Evolutionary conservation across 2,888 invertebrate species (phyloP).

Genomic region (Dicranocentrus wangi): DNA sequence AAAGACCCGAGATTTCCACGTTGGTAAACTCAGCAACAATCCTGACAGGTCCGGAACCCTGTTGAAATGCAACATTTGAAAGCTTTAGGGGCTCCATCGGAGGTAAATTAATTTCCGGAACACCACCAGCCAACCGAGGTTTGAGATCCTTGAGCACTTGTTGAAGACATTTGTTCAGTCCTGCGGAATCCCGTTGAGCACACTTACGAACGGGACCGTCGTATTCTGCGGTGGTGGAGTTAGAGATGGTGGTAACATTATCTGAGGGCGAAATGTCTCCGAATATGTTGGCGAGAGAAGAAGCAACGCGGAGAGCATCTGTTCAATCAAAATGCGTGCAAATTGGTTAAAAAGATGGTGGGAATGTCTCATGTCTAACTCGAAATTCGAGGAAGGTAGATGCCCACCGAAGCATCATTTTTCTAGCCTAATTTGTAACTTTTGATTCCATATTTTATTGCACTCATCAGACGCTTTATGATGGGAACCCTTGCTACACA

Average conservation of each 20-base stretch:
- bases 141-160: slow-evolving; percentile 67
- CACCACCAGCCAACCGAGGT: slow-evolving; percentile 76
- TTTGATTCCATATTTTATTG: too few species aligned
- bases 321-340: too few species aligned
- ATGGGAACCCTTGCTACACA: too few species aligned
- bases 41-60: slow-evolving; percentile 84
- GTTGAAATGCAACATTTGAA: slow-evolving; percentile 84
- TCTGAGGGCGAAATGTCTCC: not conserved
- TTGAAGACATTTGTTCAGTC: slow-evolving; percentile 69
- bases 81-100: slow-evolving; percentile 84
- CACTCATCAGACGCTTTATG: too few species aligned
- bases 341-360: too few species aligned
- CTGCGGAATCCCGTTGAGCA: slow-evolving; percentile 59
- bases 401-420: too few species aligned
- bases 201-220: slow-evolving; percentile 37
- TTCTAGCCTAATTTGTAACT: too few species aligned
- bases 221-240: not conserved
- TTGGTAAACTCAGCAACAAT: slow-evolving; percentile 84
- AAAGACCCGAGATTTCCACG: slow-evolving; percentile 82
- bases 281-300: not conserved
- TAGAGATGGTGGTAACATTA: too few species aligned
- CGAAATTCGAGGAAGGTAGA: too few species aligned
- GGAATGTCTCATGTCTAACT: too few species aligned
- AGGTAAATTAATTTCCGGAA: slow-evolving; percentile 83
- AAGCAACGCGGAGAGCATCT: not conserved